Evolutionary conservation across 2,797 vertebrate species (phyloP).

Genomic region (Gallinago stenura): DNA sequence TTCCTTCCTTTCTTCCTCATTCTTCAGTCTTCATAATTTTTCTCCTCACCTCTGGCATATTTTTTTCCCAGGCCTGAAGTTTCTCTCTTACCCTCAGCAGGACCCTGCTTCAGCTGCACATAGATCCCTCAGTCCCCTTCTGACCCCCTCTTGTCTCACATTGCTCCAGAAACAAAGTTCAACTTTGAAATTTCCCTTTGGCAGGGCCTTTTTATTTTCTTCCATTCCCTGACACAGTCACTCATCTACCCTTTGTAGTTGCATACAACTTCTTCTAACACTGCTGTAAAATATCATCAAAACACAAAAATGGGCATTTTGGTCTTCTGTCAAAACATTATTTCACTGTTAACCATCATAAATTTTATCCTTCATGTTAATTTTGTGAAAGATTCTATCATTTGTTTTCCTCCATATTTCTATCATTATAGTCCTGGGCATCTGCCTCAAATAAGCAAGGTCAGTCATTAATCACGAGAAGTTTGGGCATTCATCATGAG

Average conservation of each 20-base stretch:
- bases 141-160: not conserved
- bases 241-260: not conserved
- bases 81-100: not conserved
- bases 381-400: not conserved
- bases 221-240: not conserved
- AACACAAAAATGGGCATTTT: not conserved
- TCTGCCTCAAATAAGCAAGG: not conserved
- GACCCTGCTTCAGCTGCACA: not conserved
- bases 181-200: not conserved
- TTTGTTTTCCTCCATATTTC: not conserved
- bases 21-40: not conserved
- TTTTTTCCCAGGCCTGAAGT: not conserved
- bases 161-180: not conserved
- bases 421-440: not conserved
- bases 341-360: not conserved
- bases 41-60: not conserved
- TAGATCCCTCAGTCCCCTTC: not conserved
- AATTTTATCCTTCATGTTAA: not conserved
- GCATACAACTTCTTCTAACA: not conserved
- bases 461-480: not conserved
- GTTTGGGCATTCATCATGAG: not conserved
- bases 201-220: not conserved
- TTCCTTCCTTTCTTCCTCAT: not conserved
- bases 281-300: not conserved
- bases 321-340: not conserved